Base-by-base conservation (phyloP, 2,888 invertebrate genomes). In the Idaea dimidiata region DNA sequence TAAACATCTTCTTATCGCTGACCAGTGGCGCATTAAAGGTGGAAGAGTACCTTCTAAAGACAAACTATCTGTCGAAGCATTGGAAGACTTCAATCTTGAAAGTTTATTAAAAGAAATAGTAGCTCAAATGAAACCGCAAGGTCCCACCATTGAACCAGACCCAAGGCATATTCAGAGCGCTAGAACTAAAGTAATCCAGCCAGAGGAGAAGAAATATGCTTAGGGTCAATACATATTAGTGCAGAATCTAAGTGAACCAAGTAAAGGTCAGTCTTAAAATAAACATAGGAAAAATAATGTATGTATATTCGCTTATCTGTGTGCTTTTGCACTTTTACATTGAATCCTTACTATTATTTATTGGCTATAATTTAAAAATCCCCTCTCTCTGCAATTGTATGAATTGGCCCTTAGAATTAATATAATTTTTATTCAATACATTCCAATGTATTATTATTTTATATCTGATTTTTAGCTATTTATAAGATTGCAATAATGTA, bases 1-100 rank as follows among this genome's bases (percentile, higher is more conserved):
- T 59, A 92, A 90, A 66, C 94, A 95, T 80, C 85, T 95, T 24
- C 74, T 95, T 24, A 82, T 93, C 59, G 88, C 94, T 2, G 94
- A 94, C 59, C 93, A 94, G 77, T 95, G 94, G 93, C 93, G 94
- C 16, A 43, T 86, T 32, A 72, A 33, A 16, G 59, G 57, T 17
- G n/a, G n/a, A 10, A 62, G 64, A 53, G 16, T 64, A 24, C 18
- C 33, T 0, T 18, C 58, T 18, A 59, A 58, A 32, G 3, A 57
- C 14, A 43, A 43, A 14, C 59, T 64, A 33, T 61, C 66, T 8
- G 53, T 43, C 8, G 66, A 66, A 8, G 43, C 14, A 33, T 33
- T 33, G 14, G 33, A 33, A 43, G 14, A 8, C 43, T 43, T 43
- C 3, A 8, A 43, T 14, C 43, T 43, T 43, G 43, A 43, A 43